These are phyloP conservation scores for Lepisosteus osseus DNA, from an alignment of 2,113 vertebrate genomes.

Conservation along the genomic window DNA sequence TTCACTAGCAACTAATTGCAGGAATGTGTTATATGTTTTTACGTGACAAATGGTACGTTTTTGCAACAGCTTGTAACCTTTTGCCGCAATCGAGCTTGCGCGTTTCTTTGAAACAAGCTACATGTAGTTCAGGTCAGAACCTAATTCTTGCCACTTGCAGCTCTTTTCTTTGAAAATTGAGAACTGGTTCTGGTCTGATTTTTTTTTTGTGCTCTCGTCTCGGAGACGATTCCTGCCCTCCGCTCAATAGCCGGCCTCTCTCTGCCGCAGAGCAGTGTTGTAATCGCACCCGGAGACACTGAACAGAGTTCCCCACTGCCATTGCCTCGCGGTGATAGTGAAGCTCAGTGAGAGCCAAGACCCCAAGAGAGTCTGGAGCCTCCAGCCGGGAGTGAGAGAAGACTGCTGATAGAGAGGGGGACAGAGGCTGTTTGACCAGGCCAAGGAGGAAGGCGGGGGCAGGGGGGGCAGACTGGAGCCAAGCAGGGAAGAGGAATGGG, in stretches of 20 bases:
- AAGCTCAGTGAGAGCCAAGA: constrained; percentile 43
- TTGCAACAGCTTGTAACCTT: too few relatives aligned
- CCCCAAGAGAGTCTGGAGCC: constrained; percentile 27
- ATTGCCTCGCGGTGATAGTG: constrained; percentile 29
- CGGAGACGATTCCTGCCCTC: constrained; percentile 8
- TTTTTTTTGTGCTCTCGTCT: constrained; percentile 3
- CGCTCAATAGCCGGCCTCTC: not conserved
- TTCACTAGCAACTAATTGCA: too few relatives aligned
- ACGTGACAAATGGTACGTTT: too few relatives aligned
- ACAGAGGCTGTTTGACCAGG: not conserved
- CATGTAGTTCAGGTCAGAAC: too few relatives aligned
- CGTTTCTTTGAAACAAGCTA: too few relatives aligned
- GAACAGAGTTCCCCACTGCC: constrained; percentile 24
- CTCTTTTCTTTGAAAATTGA: not conserved
- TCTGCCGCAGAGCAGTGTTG: not conserved
- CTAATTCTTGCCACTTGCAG: not conserved
- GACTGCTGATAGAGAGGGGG: not conserved
- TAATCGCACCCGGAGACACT: constrained; percentile 21
- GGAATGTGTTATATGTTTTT: too few relatives aligned
- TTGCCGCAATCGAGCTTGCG: too few relatives aligned
- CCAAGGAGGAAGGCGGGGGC: not conserved
- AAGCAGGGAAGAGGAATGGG: constrained; percentile 14
- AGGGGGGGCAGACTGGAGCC: not conserved
- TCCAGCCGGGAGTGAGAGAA: not conserved
- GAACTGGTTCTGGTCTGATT: not conserved